Evolutionary conservation across 2,888 invertebrate species (phyloP).

Genomic region (Sinhomidia bicolor): DNA sequence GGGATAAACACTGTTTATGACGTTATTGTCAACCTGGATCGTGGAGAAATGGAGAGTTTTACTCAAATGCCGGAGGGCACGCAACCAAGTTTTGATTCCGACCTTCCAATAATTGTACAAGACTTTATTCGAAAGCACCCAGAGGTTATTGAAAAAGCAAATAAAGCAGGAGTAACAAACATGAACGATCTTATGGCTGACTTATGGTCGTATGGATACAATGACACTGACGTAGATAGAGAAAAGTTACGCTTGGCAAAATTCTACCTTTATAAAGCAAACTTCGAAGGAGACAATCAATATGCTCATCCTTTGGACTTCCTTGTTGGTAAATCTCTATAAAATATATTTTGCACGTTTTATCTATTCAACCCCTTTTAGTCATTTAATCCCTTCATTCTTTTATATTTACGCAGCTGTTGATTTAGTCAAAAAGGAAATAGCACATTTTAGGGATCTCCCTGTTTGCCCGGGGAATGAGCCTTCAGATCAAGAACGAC

Average conservation of each 20-base stretch:
- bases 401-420: conserved; percentile 14
- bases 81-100: conserved; percentile 51
- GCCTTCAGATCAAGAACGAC: conserved; percentile 8
- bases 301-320: conserved; percentile 57
- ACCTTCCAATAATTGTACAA: conserved; percentile 50
- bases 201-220: conserved; percentile 65
- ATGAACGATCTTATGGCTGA: conserved; percentile 57
- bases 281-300: conserved; percentile 49
- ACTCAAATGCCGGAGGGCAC: conserved; percentile 26
- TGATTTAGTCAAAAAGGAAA: conserved; percentile 32
- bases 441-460: conserved; percentile 58
- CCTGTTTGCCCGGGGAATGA: conserved; percentile 58
- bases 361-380: too few relatives aligned
- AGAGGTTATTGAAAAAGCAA: conserved; percentile 17
- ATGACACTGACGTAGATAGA: conserved; percentile 18
- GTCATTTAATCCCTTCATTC: too few relatives aligned
- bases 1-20: conserved; percentile 34
- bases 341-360: too few relatives aligned
- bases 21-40: conserved; percentile 57
- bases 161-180: conserved; percentile 29
- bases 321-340: conserved; percentile 50
- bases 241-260: conserved; percentile 35
- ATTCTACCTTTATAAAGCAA: conserved; percentile 35
- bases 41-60: conserved; percentile 40
- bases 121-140: conserved; percentile 29